These are phyloP conservation scores for Reinhardtius hippoglossoides DNA, from an alignment of 2,113 vertebrate species.

Conservation along the genomic window DNA sequence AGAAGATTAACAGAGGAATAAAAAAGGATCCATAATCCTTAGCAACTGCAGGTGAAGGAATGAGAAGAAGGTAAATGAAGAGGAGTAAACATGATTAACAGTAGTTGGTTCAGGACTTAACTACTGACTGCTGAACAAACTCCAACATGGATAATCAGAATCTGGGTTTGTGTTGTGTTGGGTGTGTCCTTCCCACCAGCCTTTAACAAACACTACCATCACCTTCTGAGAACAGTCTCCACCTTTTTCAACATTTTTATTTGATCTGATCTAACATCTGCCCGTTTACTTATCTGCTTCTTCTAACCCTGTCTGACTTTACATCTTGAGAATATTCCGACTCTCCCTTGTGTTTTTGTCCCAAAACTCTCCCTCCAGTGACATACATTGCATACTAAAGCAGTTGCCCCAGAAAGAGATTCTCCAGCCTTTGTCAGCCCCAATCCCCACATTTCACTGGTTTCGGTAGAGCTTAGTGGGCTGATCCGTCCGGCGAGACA, in stretches of 20 bases:
- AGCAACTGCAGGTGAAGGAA: neutral
- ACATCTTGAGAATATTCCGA: neutral
- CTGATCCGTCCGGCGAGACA: conserved; percentile 39
- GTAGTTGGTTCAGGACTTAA: conserved; percentile 26
- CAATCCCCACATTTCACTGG: conserved; percentile 31
- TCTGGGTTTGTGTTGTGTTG: too few relatives aligned
- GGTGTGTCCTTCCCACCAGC: too few relatives aligned
- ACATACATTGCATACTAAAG: conserved; percentile 34
- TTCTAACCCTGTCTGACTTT: conserved; percentile 28
- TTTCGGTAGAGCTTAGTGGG: conserved; percentile 51
- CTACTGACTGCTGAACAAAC: conserved; percentile 20
- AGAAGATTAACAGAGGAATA: neutral
- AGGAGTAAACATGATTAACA: conserved; percentile 3
- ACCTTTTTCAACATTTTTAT: neutral
- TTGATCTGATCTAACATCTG: neutral
- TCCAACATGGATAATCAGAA: neutral
- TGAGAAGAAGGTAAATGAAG: conserved; percentile 4
- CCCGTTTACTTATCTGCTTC: conserved; percentile 5
- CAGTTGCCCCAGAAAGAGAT: conserved; percentile 20
- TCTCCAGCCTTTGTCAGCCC: conserved; percentile 6
- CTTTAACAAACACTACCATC: conserved; percentile 13
- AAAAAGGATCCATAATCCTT: neutral
- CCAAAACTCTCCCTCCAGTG: conserved; percentile 7
- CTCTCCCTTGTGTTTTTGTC: conserved; percentile 28
- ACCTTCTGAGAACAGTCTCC: neutral